Evolutionary conservation across 2,888 invertebrate species (phyloP).

Genomic region (Lypha dubia): DNA sequence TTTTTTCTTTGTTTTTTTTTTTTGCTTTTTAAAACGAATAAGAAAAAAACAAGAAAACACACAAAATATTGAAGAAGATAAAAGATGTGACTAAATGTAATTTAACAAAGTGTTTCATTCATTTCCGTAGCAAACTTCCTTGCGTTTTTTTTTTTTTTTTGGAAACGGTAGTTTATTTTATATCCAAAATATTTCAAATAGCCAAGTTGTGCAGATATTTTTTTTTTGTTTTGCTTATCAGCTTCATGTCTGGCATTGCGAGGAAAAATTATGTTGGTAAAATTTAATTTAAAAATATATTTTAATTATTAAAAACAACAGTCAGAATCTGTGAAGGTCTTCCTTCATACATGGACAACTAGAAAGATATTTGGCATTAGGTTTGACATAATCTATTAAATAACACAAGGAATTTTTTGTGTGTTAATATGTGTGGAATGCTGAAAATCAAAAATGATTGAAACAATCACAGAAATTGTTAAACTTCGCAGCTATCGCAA

Average conservation of each 20-base stretch:
- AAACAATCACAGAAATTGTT: too few species aligned
- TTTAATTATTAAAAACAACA: background rate
- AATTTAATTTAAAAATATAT: conserved; percentile 34
- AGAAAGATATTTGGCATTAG: background rate
- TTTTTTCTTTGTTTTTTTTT: background rate
- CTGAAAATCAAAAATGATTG: too few species aligned
- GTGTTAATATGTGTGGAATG: too few species aligned
- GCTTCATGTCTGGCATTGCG: background rate
- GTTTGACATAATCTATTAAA: background rate
- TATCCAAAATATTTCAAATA: conserved; percentile 7
- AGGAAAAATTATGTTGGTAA: background rate
- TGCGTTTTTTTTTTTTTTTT: conserved; percentile 17
- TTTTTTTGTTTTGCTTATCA: conserved; percentile 12
- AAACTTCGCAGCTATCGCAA: too few species aligned
- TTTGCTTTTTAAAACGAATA: too few species aligned
- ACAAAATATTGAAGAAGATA: background rate
- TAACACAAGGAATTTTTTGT: too few species aligned
- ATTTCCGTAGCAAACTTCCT: conserved; percentile 57
- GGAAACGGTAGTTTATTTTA: background rate
- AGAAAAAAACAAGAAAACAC: background rate
- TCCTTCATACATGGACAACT: background rate
- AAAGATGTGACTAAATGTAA: conserved; percentile 43
- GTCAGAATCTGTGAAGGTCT: background rate
- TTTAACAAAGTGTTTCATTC: conserved; percentile 61
- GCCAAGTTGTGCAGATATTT: background rate